phyloP scores from a whole-genome alignment of 2,797 vertebrate genomes.

The Tapera naevia region DNA sequence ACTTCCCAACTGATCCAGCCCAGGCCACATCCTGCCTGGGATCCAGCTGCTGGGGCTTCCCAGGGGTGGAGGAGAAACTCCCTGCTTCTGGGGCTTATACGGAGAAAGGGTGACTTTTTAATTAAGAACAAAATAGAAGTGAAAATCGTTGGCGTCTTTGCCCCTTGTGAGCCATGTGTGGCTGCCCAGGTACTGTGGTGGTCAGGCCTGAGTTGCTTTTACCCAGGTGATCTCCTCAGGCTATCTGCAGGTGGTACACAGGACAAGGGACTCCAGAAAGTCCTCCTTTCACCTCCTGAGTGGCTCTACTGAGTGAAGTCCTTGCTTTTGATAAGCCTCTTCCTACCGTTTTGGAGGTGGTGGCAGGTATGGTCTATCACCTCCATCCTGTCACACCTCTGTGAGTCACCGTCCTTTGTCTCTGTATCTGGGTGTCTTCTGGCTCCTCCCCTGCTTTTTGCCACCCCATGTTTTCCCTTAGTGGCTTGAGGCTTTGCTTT shows the following conservation, averaged over 20 bases:
- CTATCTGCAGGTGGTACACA: neutral
- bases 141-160: neutral
- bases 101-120: neutral
- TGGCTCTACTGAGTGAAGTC: neutral
- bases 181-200: neutral
- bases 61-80: neutral
- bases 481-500: neutral
- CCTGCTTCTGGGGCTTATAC: neutral
- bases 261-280: neutral
- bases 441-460: neutral
- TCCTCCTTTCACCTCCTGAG: neutral
- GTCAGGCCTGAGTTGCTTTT: neutral
- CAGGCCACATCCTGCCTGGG: neutral
- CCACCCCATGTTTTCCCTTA: rapidly evolving
- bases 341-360: neutral
- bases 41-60: neutral
- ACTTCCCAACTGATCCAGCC: neutral
- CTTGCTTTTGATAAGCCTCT: neutral
- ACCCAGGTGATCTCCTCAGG: neutral
- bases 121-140: neutral
- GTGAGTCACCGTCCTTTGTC: neutral
- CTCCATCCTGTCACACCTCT: neutral
- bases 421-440: neutral
- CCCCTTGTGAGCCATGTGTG: neutral
- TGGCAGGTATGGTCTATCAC: neutral